A percentile compares a stretch with the other conserved stretches of the same genome.
phyloP scores from a whole-genome alignment of 2,113 vertebrate species.

The Phylloscopus whistleri region DNA sequence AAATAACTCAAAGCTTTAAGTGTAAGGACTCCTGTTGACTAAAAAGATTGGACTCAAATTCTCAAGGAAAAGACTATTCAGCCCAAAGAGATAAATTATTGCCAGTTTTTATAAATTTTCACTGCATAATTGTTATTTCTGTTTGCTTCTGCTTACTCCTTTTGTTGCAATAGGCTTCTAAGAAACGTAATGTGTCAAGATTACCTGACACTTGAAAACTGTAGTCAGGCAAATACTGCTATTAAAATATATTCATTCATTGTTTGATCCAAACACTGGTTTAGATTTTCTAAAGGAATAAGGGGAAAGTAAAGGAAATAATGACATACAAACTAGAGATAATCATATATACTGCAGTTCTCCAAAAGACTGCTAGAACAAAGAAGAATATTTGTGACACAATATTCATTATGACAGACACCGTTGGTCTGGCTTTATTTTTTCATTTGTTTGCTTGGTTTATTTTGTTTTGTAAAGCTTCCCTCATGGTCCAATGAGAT shows the following conservation, averaged over 20 bases:
- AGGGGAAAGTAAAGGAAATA: neutral
- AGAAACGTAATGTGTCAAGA: neutral
- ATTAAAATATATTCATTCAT: neutral
- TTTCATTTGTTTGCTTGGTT: neutral
- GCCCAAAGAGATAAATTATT: neutral
- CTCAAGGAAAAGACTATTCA: neutral
- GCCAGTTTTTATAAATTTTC: neutral
- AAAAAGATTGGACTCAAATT: neutral
- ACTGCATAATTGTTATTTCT: neutral
- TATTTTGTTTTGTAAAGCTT: neutral
- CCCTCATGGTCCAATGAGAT: neutral
- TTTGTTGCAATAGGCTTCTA: neutral
- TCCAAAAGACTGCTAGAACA: neutral
- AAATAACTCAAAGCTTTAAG: neutral
- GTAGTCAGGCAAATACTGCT: neutral
- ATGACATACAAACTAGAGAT: neutral
- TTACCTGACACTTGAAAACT: neutral
- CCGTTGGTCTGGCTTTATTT: neutral
- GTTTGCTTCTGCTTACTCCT: neutral
- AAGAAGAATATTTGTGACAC: neutral
- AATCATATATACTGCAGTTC: neutral
- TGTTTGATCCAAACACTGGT: neutral
- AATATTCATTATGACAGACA: neutral
- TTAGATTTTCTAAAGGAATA: neutral
- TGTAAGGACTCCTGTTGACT: neutral